A percentile compares a stretch with the other conserved stretches of the same genome.
These are phyloP conservation scores for Tanaodytes sp. DNA, from an alignment of 2,888 invertebrate species.

Conservation along the genomic window DNA sequence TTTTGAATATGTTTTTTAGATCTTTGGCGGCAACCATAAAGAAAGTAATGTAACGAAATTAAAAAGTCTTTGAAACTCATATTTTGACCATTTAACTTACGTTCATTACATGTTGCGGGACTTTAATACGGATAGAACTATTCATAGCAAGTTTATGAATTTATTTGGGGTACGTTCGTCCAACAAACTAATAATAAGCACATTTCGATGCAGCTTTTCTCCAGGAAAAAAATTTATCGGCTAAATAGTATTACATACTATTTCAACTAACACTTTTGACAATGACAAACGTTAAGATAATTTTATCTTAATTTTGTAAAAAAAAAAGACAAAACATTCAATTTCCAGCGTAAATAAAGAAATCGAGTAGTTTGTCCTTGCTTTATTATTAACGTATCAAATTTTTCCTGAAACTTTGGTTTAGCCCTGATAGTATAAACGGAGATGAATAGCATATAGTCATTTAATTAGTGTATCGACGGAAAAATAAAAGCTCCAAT, in stretches of 20 bases:
- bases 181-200: slow-evolving; percentile 65
- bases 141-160: slow-evolving; percentile 66
- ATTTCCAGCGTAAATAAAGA: too few relatives aligned
- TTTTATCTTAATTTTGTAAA: too few relatives aligned
- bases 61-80: slow-evolving; percentile 32
- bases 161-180: slow-evolving; percentile 65
- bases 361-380: too few relatives aligned
- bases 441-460: slow-evolving; percentile 68
- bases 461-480: slow-evolving; percentile 65
- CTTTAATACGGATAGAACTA: slow-evolving; percentile 60
- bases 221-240: too few relatives aligned
- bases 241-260: too few relatives aligned
- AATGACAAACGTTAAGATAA: too few relatives aligned
- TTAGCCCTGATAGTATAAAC: too few relatives aligned
- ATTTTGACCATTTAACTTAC: slow-evolving; percentile 1
- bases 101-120: slow-evolving; percentile 13
- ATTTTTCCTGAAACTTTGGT: too few relatives aligned
- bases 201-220: slow-evolving; percentile 67
- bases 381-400: slow-evolving; percentile 17
- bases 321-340: too few relatives aligned
- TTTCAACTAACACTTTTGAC: too few relatives aligned
- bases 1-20: too few relatives aligned
- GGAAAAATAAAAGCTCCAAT: slow-evolving; percentile 35
- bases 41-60: slow-evolving; percentile 8
- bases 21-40: too few relatives aligned